Conservation (phyloP, 1,140 invertebrate species). For the Leptinotarsa undecemlineata region DNA sequence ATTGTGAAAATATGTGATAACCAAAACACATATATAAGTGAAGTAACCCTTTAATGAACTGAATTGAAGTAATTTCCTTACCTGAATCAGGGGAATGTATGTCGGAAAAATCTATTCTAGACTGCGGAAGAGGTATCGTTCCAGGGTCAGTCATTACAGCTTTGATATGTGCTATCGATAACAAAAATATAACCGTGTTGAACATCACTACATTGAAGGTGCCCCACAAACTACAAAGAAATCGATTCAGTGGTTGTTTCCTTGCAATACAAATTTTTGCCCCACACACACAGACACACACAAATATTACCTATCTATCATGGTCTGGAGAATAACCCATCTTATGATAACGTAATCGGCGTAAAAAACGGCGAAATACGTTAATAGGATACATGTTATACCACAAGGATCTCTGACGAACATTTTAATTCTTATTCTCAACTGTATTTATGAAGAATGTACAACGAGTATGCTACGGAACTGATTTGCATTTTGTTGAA, state of each 20-base stretch:
- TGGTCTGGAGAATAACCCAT: conserved; percentile 83
- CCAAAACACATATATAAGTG: background rate
- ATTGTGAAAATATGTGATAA: no score
- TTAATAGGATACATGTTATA: conserved; percentile 82
- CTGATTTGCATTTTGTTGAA: background rate
- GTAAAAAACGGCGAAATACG: conserved; percentile 83
- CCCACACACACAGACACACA: background rate
- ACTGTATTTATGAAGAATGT: background rate
- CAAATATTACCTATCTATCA: conserved; percentile 72
- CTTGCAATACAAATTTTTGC: no score
- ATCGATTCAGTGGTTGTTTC: no score
- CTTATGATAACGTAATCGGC: conserved; percentile 88
- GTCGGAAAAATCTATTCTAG: conserved; percentile 84
- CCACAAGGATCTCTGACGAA: conserved; percentile 85
- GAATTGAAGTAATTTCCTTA: conserved; percentile 5
- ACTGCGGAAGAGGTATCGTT: conserved; percentile 80
- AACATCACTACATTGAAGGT: conserved; percentile 80
- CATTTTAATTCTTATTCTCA: conserved; percentile 33
- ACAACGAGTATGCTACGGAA: background rate
- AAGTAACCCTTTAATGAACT: no score
- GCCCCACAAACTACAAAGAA: conserved; percentile 78
- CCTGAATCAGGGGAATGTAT: conserved; percentile 46
- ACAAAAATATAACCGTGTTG: conserved; percentile 77
- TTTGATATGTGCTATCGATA: conserved; percentile 77
- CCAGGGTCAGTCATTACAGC: conserved; percentile 90